Evolutionary conservation across 2,797 vertebrate genomes (phyloP).

Genomic region (Nannoperca obscura): DNA sequence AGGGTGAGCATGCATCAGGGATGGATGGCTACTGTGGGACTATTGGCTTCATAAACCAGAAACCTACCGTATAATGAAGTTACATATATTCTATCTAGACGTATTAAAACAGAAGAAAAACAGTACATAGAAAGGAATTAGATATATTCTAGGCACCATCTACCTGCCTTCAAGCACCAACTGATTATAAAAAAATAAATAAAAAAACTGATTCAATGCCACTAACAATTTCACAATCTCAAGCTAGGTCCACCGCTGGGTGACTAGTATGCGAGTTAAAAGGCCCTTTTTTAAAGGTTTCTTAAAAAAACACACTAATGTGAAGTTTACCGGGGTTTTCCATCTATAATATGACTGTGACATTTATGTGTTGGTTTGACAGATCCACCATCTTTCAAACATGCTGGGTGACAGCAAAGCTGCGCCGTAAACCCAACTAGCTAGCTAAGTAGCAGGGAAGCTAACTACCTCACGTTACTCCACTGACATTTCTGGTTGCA

Average conservation of each 20-base stretch:
- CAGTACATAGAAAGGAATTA: not conserved
- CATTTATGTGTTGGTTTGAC: slow-evolving; percentile 77
- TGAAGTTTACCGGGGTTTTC: not conserved
- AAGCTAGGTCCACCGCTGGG: slow-evolving; percentile 10
- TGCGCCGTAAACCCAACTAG: slow-evolving; percentile 67
- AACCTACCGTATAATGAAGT: not conserved
- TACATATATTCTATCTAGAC: not conserved
- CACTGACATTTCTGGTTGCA: slow-evolving; percentile 48
- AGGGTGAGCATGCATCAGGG: slow-evolving; percentile 4
- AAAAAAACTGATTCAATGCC: slow-evolving; percentile 2
- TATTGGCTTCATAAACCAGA: slow-evolving; percentile 20
- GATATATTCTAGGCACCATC: not conserved
- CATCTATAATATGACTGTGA: slow-evolving; percentile 54
- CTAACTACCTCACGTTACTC: slow-evolving; percentile 60
- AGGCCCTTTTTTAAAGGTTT: not conserved
- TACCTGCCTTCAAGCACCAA: slow-evolving; percentile 1
- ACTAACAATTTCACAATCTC: slow-evolving; percentile 30
- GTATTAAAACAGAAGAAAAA: not conserved
- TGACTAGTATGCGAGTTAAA: not conserved
- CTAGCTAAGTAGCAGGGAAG: slow-evolving; percentile 61
- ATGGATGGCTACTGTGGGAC: not conserved
- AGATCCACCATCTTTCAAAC: slow-evolving; percentile 84
- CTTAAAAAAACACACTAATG: slow-evolving; percentile 10
- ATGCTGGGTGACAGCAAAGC: slow-evolving; percentile 78
- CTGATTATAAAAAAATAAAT: not conserved